A percentile compares a stretch with the other conserved stretches of the same genome.
Evolutionary conservation across 2,797 vertebrate species (phyloP).

Genomic region (Trichosurus vulpecula): DNA sequence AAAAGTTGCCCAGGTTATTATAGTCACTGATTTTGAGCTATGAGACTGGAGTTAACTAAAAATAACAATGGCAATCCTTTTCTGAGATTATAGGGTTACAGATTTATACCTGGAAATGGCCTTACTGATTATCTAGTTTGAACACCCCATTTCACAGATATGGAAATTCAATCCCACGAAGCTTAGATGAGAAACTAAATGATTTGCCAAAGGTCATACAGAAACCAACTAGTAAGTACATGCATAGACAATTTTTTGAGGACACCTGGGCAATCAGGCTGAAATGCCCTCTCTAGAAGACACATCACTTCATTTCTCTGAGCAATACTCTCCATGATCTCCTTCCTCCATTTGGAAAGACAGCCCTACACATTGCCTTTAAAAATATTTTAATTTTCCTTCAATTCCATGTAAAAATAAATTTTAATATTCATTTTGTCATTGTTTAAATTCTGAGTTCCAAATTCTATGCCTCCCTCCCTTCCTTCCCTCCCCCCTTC

Average conservation of each 20-base stretch:
- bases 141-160: background rate
- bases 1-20: background rate
- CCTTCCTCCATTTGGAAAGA: background rate
- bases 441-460: background rate
- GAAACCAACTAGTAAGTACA: background rate
- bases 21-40: background rate
- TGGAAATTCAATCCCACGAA: background rate
- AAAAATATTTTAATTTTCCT: background rate
- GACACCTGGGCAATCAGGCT: background rate
- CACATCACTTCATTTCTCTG: background rate
- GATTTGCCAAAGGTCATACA: background rate
- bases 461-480: background rate
- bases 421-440: background rate
- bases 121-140: background rate
- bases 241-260: background rate
- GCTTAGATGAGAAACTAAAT: background rate
- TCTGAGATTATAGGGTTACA: background rate
- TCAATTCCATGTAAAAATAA: background rate
- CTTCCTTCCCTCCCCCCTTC: background rate
- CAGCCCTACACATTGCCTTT: background rate
- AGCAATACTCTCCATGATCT: background rate
- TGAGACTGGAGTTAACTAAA: background rate
- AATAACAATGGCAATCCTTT: background rate
- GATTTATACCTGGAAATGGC: background rate
- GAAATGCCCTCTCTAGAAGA: background rate